phyloP scores from a whole-genome alignment of 2,888 invertebrate genomes.

The Drosophila putrida region DNA sequence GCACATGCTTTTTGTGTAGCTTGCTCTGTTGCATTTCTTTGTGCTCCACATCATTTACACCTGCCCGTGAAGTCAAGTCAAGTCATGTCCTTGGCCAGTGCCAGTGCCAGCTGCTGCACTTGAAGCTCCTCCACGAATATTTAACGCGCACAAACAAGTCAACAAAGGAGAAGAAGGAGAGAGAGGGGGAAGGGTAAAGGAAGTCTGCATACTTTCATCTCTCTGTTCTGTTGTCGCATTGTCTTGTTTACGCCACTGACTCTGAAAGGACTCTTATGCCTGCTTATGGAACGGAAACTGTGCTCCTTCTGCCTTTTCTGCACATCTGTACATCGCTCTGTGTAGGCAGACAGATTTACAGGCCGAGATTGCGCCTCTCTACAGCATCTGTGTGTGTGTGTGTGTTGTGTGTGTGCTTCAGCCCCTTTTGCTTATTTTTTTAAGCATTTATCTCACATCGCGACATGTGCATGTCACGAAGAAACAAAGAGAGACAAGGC shows the following conservation, averaged over 20 bases:
- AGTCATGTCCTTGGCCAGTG: conserved; percentile 58
- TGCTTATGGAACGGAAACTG: conserved; percentile 59
- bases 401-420: conserved; percentile 22
- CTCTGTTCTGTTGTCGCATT: conserved; percentile 56
- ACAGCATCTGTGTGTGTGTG: conserved; percentile 11
- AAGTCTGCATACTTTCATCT: conserved; percentile 31
- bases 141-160: conserved; percentile 65
- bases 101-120: conserved; percentile 48
- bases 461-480: conserved; percentile 53
- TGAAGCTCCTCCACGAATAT: conserved; percentile 59
- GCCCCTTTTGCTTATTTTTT: conserved; percentile 30
- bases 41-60: conserved; percentile 73
- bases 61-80: conserved; percentile 65
- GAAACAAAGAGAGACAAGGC: conserved; percentile 43
- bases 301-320: conserved; percentile 31
- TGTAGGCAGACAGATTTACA: conserved; percentile 55
- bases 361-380: conserved; percentile 51
- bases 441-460: conserved; percentile 61
- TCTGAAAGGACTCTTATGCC: conserved; percentile 69
- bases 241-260: conserved; percentile 75
- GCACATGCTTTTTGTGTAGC: background rate
- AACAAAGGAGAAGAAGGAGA: conserved; percentile 29
- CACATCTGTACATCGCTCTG: background rate
- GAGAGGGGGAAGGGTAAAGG: background rate
- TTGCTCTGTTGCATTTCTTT: conserved; percentile 51